Conservation (phyloP, 2,113 vertebrate genomes). For the Heloderma charlesbogerti region DNA sequence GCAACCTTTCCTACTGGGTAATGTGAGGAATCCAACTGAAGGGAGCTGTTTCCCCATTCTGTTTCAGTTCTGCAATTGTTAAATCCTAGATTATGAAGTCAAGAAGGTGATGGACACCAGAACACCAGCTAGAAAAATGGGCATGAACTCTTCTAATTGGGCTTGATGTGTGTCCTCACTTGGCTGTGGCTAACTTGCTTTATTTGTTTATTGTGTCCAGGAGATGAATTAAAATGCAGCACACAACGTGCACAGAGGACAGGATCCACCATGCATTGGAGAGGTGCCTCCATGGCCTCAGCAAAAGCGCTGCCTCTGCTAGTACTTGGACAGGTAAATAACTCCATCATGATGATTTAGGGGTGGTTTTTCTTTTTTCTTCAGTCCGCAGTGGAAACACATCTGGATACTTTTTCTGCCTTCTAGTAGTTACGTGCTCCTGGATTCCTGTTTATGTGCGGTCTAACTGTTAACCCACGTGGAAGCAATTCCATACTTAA, state of each 20-base stretch:
- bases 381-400: neutral
- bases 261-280: constrained; percentile 96
- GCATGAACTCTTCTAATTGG: neutral
- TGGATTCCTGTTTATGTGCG: neutral
- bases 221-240: constrained; percentile 93
- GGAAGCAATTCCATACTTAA: neutral
- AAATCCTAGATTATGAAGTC: neutral
- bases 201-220: constrained; percentile 62
- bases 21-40: neutral
- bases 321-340: constrained; percentile 91
- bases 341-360: too few relatives aligned
- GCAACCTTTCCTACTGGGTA: neutral
- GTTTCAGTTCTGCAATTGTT: neutral
- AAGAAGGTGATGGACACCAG: neutral
- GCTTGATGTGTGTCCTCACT: neutral
- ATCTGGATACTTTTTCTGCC: neutral
- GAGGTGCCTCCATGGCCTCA: constrained; percentile 90
- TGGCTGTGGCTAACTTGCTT: neutral
- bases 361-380: neutral
- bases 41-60: neutral
- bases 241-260: constrained; percentile 98
- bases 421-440: neutral
- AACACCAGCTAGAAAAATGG: neutral
- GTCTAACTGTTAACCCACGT: neutral
- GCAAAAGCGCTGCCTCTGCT: constrained; percentile 74